Base-by-base conservation (phyloP, 2,888 invertebrate genomes). In the Drosophila pseudotakahashii region DNA sequence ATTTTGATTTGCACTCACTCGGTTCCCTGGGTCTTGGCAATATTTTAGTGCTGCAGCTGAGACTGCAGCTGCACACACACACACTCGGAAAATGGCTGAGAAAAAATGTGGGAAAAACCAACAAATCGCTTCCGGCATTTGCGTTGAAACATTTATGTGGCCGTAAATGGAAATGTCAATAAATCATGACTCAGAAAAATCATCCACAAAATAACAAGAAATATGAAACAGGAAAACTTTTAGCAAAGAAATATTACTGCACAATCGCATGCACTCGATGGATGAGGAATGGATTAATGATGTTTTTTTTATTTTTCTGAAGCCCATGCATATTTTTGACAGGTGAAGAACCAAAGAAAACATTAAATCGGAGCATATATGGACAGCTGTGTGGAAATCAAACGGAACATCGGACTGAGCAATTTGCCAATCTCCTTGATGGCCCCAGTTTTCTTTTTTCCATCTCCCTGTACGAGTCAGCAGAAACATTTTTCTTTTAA, bases 101-200 rank as follows among this genome's bases (percentile, higher is more conserved):
- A 52, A 57, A 51, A 77, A 53, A 57, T 45, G 48, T 23, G 51
- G 39, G 57, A 9, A 74, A 63, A 78, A 61, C 69, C 69, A 88
- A 88, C 88, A 82, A 89, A 84, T 89, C 86, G 80, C 87, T 88
- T 84, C 84, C 84, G 84, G 88, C 78, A 70, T 82, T 80, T 88
- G 76, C 83, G 80, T 64, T 89, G 84, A 82, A 89, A 88, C 84
- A 89, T 84, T 84, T 84, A 85, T 82, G 75, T 78, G 73, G 78
- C 83, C 80, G 87, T 88, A 88, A 84, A 84, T 84, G 89, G 84
- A 79, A 85, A 84, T 79, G 89, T 89, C 89, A 84, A 84, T 84
- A 84, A 84, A 84, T 84, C 89, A 84, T 79, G 50, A 41, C 61
- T 59, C 59, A 62, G 83, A 48, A 83, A 85, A 84, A 64, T 88